Evolutionary conservation across 2,113 vertebrate species (phyloP).

Genomic region (Colistium nudipinnis): DNA sequence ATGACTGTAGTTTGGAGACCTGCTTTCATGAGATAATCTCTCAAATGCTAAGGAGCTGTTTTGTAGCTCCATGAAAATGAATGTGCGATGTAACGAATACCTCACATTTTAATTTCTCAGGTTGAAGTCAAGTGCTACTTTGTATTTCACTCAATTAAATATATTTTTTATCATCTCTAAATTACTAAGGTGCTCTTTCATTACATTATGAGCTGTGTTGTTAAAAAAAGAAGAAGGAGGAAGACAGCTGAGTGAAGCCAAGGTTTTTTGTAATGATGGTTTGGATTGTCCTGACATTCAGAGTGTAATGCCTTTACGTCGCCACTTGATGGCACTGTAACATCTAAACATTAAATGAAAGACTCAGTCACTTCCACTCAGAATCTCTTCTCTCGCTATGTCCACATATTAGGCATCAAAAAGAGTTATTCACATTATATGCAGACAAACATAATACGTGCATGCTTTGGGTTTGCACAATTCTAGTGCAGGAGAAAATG

Average conservation of each 20-base stretch:
- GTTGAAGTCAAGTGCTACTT: constrained; percentile 5
- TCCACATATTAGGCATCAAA: neutral
- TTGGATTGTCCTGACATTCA: neutral
- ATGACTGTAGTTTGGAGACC: neutral
- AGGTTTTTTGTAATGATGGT: too few species aligned
- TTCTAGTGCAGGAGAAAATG: neutral
- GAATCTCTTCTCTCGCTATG: neutral
- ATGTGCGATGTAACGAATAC: neutral
- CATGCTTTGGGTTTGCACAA: neutral
- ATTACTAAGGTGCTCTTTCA: neutral
- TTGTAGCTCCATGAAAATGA: neutral
- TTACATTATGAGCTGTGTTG: neutral
- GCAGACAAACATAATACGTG: neutral
- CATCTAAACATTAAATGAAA: constrained; percentile 15
- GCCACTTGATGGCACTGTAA: constrained; percentile 53
- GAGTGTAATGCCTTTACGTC: constrained; percentile 21
- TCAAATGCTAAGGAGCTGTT: neutral
- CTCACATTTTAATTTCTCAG: constrained; percentile 34
- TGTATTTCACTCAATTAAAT: constrained; percentile 4
- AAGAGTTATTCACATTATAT: neutral
- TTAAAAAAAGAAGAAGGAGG: neutral
- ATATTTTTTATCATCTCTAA: neutral
- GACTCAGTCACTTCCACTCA: neutral
- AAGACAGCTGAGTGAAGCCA: neutral
- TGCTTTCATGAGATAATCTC: neutral